These are phyloP conservation scores for Arvicanthis niloticus DNA, from an alignment of 2,113 vertebrate genomes.

Conservation along the genomic window DNA sequence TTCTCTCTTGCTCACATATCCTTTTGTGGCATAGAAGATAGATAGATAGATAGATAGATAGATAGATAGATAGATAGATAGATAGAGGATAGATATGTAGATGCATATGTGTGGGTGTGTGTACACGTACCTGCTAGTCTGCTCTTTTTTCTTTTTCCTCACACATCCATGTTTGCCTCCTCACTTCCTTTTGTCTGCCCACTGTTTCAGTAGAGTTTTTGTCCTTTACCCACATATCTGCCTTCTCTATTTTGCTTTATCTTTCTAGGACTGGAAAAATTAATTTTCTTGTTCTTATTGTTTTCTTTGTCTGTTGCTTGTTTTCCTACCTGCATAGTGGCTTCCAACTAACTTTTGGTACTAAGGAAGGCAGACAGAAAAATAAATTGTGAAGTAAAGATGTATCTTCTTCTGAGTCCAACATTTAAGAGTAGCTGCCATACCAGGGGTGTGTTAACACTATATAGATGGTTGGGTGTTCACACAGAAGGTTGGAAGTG, in stretches of 20 bases:
- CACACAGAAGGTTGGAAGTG: background rate
- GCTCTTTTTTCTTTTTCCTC: background rate
- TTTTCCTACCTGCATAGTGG: background rate
- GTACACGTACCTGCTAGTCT: background rate
- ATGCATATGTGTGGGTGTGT: too few species aligned
- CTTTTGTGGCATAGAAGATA: background rate
- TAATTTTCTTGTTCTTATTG: too few species aligned
- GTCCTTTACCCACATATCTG: background rate
- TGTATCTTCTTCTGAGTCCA: background rate
- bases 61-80: too few species aligned
- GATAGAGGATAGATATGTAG: too few species aligned
- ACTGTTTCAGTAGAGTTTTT: background rate
- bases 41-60: too few species aligned
- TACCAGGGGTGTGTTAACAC: background rate
- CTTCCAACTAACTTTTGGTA: background rate
- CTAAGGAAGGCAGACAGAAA: background rate
- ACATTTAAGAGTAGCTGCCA: background rate
- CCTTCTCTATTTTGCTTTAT: background rate
- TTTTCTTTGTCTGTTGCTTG: background rate
- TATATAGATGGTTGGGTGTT: accelerated
- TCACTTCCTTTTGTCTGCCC: background rate
- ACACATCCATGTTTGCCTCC: background rate
- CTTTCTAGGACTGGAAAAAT: background rate
- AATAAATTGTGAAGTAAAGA: background rate
- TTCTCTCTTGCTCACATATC: background rate